phyloP scores from a whole-genome alignment of 2,113 vertebrate species.

The Gallinago media region DNA sequence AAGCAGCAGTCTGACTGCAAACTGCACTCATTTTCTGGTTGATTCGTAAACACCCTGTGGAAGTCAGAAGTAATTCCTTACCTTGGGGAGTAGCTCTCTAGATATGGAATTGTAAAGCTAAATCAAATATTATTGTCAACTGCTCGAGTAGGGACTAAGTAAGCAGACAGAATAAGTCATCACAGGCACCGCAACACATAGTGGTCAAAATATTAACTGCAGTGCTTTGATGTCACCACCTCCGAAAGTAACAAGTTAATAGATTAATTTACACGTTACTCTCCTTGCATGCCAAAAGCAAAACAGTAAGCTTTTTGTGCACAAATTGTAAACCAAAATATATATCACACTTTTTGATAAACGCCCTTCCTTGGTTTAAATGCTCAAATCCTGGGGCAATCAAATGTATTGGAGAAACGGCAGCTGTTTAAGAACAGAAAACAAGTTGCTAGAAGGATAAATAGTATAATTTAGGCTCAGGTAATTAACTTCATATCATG shows the following conservation, averaged over 20 bases:
- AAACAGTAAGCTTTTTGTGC: neutral
- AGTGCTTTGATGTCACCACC: neutral
- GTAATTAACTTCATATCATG: neutral
- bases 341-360: neutral
- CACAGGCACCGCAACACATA: neutral
- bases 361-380: neutral
- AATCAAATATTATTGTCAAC: neutral
- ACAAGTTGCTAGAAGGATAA: neutral
- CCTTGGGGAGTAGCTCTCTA: neutral
- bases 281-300: neutral
- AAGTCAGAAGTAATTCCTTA: neutral
- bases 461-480: neutral
- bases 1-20: neutral
- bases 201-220: neutral
- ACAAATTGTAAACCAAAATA: neutral
- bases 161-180: neutral
- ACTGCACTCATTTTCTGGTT: neutral
- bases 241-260: neutral
- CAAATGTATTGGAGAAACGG: neutral
- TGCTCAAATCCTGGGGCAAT: neutral
- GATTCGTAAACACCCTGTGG: neutral
- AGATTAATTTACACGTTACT: neutral
- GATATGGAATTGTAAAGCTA: neutral
- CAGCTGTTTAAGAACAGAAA: neutral
- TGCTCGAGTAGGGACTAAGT: neutral